Evolutionary conservation across 2,888 invertebrate species (phyloP).

Genomic region (Acrobasis suavella): DNA sequence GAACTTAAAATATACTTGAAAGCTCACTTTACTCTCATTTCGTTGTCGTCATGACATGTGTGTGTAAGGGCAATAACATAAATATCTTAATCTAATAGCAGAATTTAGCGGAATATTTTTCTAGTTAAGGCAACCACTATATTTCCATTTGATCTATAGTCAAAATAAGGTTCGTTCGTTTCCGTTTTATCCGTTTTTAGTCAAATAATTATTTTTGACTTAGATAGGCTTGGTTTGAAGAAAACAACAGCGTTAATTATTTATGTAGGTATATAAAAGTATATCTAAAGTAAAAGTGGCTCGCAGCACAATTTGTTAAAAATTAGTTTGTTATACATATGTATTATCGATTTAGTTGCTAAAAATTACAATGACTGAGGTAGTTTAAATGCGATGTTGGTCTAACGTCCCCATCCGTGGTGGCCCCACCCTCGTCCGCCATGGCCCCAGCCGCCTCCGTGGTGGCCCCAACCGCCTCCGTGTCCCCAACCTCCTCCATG

Average conservation of each 20-base stretch:
- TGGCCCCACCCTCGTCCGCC: constrained; percentile 14
- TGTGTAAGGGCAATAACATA: too few species aligned
- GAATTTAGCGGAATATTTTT: too few species aligned
- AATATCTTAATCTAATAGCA: too few species aligned
- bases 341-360: background rate
- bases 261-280: background rate
- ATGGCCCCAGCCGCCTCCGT: constrained; percentile 10
- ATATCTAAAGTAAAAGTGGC: background rate
- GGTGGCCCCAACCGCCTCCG: constrained; percentile 17
- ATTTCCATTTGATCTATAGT: background rate
- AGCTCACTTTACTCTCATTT: too few species aligned
- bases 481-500: constrained; percentile 21
- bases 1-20: too few species aligned
- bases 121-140: too few species aligned
- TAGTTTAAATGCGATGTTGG: background rate
- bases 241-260: background rate
- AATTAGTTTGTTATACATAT: background rate
- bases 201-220: background rate
- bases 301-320: background rate
- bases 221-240: background rate
- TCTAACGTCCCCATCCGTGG: background rate
- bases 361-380: background rate
- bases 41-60: too few species aligned
- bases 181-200: too few species aligned
- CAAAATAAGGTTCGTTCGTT: too few species aligned